These are phyloP conservation scores for Galbula dea DNA, from an alignment of 2,113 vertebrate genomes.

Conservation along the genomic window DNA sequence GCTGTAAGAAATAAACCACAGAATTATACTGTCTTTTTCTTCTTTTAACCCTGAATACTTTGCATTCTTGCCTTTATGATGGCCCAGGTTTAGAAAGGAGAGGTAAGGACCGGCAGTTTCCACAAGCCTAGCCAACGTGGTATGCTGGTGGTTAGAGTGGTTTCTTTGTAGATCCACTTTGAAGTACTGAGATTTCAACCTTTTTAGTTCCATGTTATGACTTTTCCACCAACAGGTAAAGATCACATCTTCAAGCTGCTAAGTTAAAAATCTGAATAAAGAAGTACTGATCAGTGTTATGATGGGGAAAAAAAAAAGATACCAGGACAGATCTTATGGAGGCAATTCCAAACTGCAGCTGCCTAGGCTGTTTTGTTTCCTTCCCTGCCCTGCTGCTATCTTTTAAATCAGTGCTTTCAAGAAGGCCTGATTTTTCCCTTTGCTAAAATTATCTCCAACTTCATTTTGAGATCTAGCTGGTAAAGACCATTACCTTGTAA, in stretches of 20 bases:
- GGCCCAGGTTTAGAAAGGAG: not conserved
- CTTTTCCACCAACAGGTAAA: not conserved
- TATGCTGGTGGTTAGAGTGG: not conserved
- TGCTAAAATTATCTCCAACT: not conserved
- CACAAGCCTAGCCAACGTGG: fast-evolving
- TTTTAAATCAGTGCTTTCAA: not conserved
- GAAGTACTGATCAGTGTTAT: not conserved
- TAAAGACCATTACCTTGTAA: not conserved
- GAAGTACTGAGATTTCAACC: not conserved
- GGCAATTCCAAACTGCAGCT: not conserved
- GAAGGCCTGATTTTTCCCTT: not conserved
- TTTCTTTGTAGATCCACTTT: not conserved
- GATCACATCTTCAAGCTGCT: not conserved
- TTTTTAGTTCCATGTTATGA: not conserved
- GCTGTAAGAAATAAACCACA: not conserved
- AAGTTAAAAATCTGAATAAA: not conserved
- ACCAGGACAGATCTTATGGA: fast-evolving
- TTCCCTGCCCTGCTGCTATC: not conserved
- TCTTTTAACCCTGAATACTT: not conserved
- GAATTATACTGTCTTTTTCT: not conserved
- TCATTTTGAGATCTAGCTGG: not conserved
- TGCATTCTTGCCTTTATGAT: not conserved
- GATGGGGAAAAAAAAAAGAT: too few relatives aligned
- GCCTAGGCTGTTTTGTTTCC: not conserved
- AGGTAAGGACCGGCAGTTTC: not conserved